Base-by-base conservation (phyloP, 2,113 vertebrate genomes). In the Myotis brandtii region DNA sequence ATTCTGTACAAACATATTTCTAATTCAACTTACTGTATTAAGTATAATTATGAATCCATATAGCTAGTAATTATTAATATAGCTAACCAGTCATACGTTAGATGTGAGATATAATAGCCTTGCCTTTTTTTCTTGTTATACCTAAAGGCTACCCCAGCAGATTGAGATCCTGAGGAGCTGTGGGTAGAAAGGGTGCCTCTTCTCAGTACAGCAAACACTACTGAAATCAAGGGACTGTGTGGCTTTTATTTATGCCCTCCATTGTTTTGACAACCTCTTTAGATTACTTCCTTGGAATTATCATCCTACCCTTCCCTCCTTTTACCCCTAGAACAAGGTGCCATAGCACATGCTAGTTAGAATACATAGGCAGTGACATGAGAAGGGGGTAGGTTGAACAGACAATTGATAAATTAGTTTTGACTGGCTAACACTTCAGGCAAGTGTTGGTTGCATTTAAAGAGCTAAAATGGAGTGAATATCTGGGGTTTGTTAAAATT, bases 1-100 rank as follows among this genome's bases (percentile, higher is more conserved):
- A 59, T 54, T 89, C 84, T 83, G 89, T 77, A 69, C 6, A 82
- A n/a, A 77, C n/a, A 67, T 67, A 23, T 81, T 96, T 91, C n/a
- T 76, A 70, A 81, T 84, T 91, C 72, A 88, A 34, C 6, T 72
- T 69, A 62, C 18, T 43, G 1, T 34, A 30, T 59, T 90, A 46
- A 73, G 13, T 88, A 62, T 87, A 69, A n/a, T 66, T 86, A 40
- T 89, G 6, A 79, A 50, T 52, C 43, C 40, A 34, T 86, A 48
- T 69, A 75, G 66, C 69, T 87, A 66, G n/a, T 54, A 92, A 50
- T 85, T 70, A 85, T 76, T 92, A 83, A 18, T 64, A n/a, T 62
- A 85, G 90, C 69, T 69, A 84, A 50, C 3, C 18, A 46, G 12
- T 86, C 43, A 40, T 76, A 32, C 4, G 14, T 86, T 84, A 73